Evolutionary conservation across 2,888 invertebrate genomes (phyloP), one percentile per base, ranked within the genome.

Genomic region (Megamerina dolium): DNA sequence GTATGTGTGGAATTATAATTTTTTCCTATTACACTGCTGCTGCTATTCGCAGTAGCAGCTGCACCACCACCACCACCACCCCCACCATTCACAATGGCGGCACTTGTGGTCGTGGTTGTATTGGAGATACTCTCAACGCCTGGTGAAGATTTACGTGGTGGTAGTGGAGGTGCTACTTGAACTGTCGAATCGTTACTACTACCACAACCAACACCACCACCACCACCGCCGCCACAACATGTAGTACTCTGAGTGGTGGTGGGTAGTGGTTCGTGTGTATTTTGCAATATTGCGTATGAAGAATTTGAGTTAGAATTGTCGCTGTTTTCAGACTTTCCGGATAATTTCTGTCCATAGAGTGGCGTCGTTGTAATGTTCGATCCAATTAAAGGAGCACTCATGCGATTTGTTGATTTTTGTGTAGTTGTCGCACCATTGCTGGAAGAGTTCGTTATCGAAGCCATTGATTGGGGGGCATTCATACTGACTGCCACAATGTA

Each of bases 91-190:
- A 46, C 52, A 4, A 19, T 27, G 21, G 35, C 42, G 10, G 43
- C 50, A 38, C 48, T 46, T 46, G 54, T 49, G 37, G 55, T 49
- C 19, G 34, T 41, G 50, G 44, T 46, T 49, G 52, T 54, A 49
- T 63, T 58, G 10, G 46, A 41, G 9, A 61, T 60, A 35, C 60
- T 66, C 37, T 71, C 70, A 18, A 66, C 54, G 26, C 63, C 64
- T 1, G 70, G 66, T 14, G 79, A 64, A 19, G 77, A 77, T 62
- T 80, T 80, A 33, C 79, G 59, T 0, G 80, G 80, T 5, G 80
- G 80, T 30, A 80, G 53, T 0, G 80, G 80, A 1, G 73, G 73
- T 14, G 73, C 73, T 8, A 75, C 75, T 19, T 32, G 42, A 20
- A 20, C 18, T 21, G 18, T 27, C 10, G 37, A 27, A 3, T 14